phyloP scores from a whole-genome alignment of 2,113 vertebrate genomes.

The Phainopepla nitens region DNA sequence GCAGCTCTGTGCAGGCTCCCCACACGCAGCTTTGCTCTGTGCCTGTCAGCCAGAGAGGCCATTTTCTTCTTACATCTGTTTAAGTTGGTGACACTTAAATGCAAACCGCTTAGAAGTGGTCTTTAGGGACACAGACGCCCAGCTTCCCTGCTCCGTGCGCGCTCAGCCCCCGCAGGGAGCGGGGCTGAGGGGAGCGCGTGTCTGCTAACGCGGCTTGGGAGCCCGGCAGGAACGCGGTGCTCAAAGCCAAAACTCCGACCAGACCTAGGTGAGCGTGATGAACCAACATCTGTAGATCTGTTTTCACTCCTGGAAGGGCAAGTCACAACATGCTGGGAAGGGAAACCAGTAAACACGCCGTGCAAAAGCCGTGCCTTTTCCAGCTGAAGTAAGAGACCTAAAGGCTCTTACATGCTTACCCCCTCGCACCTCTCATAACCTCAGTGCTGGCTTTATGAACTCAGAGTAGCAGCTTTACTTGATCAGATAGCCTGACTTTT shows the following conservation, averaged over 20 bases:
- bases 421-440: not conserved
- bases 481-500: not conserved
- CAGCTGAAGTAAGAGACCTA: not conserved
- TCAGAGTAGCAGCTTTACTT: not conserved
- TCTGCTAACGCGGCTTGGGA: rapidly evolving
- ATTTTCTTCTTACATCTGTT: not conserved
- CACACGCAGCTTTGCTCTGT: not conserved
- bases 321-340: not conserved
- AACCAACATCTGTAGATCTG: not conserved
- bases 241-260: not conserved
- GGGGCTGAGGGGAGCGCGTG: rapidly evolving
- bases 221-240: not conserved
- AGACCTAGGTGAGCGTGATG: rapidly evolving
- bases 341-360: not conserved
- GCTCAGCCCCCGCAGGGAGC: not conserved
- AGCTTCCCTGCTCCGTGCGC: not conserved
- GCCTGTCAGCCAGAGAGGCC: not conserved
- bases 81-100: not conserved
- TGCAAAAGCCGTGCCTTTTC: not conserved
- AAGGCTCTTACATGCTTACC: not conserved
- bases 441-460: not conserved
- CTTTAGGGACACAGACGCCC: not conserved
- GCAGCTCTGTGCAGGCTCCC: not conserved
- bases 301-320: not conserved
- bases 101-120: not conserved